phyloP scores from a whole-genome alignment of 2,888 invertebrate species.

The Syritta pipiens region DNA sequence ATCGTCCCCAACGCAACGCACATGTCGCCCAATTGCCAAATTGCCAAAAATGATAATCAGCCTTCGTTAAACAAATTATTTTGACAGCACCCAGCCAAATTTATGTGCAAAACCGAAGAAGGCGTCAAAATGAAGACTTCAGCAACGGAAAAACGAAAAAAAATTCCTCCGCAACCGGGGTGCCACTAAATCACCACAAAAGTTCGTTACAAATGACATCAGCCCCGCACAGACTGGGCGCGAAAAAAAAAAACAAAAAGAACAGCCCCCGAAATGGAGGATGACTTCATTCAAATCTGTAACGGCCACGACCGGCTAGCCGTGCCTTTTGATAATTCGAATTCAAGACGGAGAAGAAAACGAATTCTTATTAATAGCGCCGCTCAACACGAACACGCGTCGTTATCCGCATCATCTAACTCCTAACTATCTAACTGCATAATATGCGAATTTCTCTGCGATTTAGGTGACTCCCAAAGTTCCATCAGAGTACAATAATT shows the following conservation, averaged over 20 bases:
- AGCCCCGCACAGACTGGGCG: slow-evolving; percentile 7
- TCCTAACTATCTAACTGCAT: slow-evolving; percentile 27
- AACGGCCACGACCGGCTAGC: no score
- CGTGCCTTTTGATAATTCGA: slow-evolving; percentile 12
- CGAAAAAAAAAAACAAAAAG: slow-evolving; percentile 10
- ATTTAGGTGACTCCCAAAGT: slow-evolving; percentile 35
- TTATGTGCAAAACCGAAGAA: slow-evolving; percentile 38
- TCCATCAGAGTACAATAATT: slow-evolving; percentile 17
- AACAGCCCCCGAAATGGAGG: slow-evolving; percentile 13
- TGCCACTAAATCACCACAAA: slow-evolving; percentile 51
- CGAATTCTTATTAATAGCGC: slow-evolving; percentile 37
- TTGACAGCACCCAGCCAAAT: slow-evolving; percentile 58
- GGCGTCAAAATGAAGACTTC: slow-evolving; percentile 45
- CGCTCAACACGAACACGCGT: background rate
- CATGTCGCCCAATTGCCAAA: slow-evolving; percentile 48
- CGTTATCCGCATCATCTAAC: slow-evolving; percentile 23
- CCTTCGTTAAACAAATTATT: slow-evolving; percentile 64
- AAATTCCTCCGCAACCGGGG: slow-evolving; percentile 29
- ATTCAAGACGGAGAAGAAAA: no score
- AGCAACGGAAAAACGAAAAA: no score
- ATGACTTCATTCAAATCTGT: slow-evolving; percentile 60
- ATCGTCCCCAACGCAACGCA: slow-evolving; percentile 6
- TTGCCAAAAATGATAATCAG: slow-evolving; percentile 36
- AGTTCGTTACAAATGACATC: slow-evolving; percentile 64
- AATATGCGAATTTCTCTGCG: slow-evolving; percentile 50